Base-by-base conservation (phyloP, 2,797 vertebrate species). In the Sciaenops ocellatus region DNA sequence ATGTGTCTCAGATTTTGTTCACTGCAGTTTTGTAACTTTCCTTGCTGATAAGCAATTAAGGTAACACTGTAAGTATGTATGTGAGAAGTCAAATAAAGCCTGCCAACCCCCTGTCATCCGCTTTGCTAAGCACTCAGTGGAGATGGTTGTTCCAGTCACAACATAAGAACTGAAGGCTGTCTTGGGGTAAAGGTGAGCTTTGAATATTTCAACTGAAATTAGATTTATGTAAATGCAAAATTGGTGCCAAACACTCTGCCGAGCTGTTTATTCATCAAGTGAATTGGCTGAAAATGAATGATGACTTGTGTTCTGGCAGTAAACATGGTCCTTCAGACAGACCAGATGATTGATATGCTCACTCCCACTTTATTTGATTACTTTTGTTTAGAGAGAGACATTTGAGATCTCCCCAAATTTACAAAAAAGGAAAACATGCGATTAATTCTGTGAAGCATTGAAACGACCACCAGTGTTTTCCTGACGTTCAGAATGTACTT, bases 211-310 rank as follows among this genome's bases (percentile, higher is more conserved):
- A 88, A 85, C 79, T 87, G 78, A 91, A 94, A 94, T 93, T 84
- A 90, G 76, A 93, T 93, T 92, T 88, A 93, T 92, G 85, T 84
- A 89, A 93, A 94, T 93, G 76, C 26, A 81, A 87, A 90, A 86
- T 17, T 55, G 67, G 68, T 89, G 83, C 89, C 90, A 92, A 89
- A 87, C 86, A 86, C 84, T 84, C 79, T 50, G 67, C 75, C 6
- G 2, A 69, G 65, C 82, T 91, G 88, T 93, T 94, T 94, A 85
- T 92, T 92, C 90, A 91, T 93, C 93, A 92, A 78, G 82, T 82
- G 87, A 89, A 93, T 87, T 92, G 90, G 78, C 82, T 85, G 82
- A 72, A 90, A 93, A 93, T 93, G 84, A 92, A 90, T 90, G 87
- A 93, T 88, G 89, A 85, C 84, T 73, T 66, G 69, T 76, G 84